Conservation (phyloP, 2,113 vertebrate species). For the Anolis carolinensis region DNA sequence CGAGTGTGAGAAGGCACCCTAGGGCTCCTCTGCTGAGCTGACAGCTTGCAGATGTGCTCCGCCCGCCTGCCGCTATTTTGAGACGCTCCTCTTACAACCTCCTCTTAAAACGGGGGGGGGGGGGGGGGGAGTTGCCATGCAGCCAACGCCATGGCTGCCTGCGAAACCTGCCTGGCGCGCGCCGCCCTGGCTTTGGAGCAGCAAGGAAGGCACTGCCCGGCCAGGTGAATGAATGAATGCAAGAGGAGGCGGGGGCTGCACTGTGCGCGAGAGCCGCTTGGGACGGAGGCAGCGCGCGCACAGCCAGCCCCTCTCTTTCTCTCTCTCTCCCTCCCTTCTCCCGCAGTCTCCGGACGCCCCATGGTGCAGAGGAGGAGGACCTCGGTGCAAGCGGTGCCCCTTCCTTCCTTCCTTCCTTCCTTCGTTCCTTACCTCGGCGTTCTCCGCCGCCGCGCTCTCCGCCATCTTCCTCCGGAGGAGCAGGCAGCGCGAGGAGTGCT, state of each 20-base stretch:
- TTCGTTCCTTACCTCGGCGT: conserved; percentile 93
- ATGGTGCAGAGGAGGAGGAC: neutral
- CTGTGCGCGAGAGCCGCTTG: neutral
- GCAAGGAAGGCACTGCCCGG: too few relatives aligned
- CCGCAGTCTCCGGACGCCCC: too few relatives aligned
- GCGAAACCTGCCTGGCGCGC: too few relatives aligned
- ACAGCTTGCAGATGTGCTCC: conserved; percentile 58
- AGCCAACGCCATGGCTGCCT: conserved; percentile 13
- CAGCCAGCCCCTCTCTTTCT: too few relatives aligned
- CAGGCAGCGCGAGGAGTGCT: conserved; percentile 98
- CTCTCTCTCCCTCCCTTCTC: too few relatives aligned
- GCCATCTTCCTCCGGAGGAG: conserved; percentile 97
- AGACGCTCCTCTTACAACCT: conserved; percentile 50
- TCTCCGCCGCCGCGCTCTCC: conserved; percentile 88
- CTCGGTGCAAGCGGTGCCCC: too few relatives aligned
- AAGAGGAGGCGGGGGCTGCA: too few relatives aligned
- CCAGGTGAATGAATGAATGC: neutral
- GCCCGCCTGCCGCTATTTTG: conserved; percentile 70
- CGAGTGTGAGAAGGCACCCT: conserved; percentile 42
- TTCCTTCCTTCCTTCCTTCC: too few relatives aligned
- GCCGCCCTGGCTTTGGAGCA: too few relatives aligned
- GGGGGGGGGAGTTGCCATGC: conserved; percentile 9
- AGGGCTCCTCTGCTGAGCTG: conserved; percentile 24
- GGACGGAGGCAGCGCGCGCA: too few relatives aligned
- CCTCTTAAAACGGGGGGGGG: too few relatives aligned